These are phyloP conservation scores for Danaus chrysippus DNA, from an alignment of 2,888 invertebrate species.

Conservation along the genomic window DNA sequence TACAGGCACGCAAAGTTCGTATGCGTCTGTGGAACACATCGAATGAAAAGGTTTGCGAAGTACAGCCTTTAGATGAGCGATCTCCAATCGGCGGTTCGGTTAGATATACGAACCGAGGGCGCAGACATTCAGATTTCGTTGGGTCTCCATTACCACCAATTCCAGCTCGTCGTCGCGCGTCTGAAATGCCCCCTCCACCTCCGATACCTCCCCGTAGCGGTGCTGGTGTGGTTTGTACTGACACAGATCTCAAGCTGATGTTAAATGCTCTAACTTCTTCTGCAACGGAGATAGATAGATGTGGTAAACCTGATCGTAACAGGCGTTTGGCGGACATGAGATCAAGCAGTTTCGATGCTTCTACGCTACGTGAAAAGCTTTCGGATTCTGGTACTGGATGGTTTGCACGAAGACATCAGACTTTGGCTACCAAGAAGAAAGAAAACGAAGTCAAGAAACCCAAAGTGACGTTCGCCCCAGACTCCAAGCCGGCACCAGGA, in stretches of 20 bases:
- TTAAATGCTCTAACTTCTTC: slow-evolving; percentile 89
- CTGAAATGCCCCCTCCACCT: slow-evolving; percentile 83
- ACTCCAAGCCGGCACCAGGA: slow-evolving; percentile 78
- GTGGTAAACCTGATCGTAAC: slow-evolving; percentile 80
- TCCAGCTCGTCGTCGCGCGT: slow-evolving; percentile 82
- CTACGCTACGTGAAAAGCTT: slow-evolving; percentile 80
- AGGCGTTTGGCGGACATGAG: slow-evolving; percentile 83
- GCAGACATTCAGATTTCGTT: slow-evolving; percentile 87
- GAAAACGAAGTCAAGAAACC: slow-evolving; percentile 70
- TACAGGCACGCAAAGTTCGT: slow-evolving; percentile 88
- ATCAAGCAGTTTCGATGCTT: slow-evolving; percentile 91
- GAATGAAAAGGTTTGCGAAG: slow-evolving; percentile 88
- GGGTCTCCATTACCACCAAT: slow-evolving; percentile 80
- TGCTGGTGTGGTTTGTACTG: slow-evolving; percentile 87
- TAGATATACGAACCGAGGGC: slow-evolving; percentile 80
- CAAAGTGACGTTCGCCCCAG: slow-evolving; percentile 81
- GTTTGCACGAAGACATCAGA: slow-evolving; percentile 89
- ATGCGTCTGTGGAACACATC: slow-evolving; percentile 92
- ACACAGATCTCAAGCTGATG: slow-evolving; percentile 89
- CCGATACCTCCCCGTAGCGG: slow-evolving; percentile 64
- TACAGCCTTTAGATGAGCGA: slow-evolving; percentile 87
- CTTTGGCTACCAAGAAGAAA: slow-evolving; percentile 82
- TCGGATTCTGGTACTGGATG: slow-evolving; percentile 81
- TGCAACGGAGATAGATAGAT: slow-evolving; percentile 87
- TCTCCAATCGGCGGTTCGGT: slow-evolving; percentile 74